A percentile compares a stretch with the other conserved stretches of the same genome.
phyloP scores from a whole-genome alignment of 2,888 invertebrate genomes.

The Drosophila histrio region DNA sequence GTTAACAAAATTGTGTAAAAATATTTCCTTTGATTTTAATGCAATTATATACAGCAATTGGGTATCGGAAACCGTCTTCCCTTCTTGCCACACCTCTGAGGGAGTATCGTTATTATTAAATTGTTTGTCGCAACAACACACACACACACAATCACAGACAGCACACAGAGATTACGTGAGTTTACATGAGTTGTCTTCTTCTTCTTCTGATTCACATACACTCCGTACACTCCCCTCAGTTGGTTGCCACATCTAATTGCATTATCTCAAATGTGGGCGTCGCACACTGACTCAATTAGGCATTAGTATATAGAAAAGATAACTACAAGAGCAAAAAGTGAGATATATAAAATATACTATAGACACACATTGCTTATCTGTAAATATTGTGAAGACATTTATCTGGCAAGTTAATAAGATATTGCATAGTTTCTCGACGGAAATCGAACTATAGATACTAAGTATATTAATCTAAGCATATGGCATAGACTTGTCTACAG shows the following conservation, averaged over 20 bases:
- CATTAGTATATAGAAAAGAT: background rate
- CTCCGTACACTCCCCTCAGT: conserved; percentile 4
- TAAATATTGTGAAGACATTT: background rate
- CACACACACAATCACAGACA: background rate
- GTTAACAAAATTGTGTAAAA: too few species aligned
- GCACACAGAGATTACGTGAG: conserved; percentile 27
- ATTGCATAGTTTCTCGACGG: conserved; percentile 46
- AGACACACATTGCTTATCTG: conserved; percentile 44
- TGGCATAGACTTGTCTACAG: background rate
- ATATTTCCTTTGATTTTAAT: background rate
- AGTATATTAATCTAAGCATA: background rate
- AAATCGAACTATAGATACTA: conserved; percentile 19
- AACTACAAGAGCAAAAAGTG: background rate
- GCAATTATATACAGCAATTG: background rate
- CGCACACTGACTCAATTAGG: conserved; percentile 60
- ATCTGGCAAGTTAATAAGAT: conserved; percentile 41
- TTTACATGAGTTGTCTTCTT: conserved; percentile 13
- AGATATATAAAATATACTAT: background rate
- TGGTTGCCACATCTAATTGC: conserved; percentile 59
- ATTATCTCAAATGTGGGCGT: conserved; percentile 57
- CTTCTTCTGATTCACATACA: background rate
- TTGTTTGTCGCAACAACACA: conserved; percentile 20
- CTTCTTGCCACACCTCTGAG: background rate
- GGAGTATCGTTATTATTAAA: conserved; percentile 37
- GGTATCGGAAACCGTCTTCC: background rate